Conservation (phyloP, 1,140 invertebrate genomes). For the Lycorma delicatula region DNA sequence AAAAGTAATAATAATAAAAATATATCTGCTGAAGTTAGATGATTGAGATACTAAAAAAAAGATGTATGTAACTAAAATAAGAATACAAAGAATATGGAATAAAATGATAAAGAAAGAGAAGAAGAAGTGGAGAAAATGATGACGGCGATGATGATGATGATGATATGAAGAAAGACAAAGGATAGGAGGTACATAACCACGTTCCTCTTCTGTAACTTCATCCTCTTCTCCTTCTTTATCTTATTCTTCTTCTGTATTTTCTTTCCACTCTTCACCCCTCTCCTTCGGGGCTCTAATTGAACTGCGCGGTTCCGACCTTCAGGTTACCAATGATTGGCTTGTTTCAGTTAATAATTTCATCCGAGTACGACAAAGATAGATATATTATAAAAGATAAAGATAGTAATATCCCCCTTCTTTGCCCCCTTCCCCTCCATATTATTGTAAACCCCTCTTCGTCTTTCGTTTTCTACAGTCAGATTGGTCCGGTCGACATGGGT, state of each 20-base stretch:
- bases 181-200: background rate
- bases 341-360: slow-evolving; percentile 6
- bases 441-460: no score
- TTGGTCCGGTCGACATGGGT: background rate
- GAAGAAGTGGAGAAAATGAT: background rate
- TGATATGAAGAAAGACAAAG: background rate
- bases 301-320: background rate
- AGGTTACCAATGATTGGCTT: slow-evolving; percentile 6
- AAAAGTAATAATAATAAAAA: no score
- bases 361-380: background rate
- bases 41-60: no score
- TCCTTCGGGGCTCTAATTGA: background rate
- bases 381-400: background rate
- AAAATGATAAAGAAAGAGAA: background rate
- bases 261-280: background rate
- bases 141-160: background rate
- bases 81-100: background rate
- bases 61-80: background rate
- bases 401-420: background rate
- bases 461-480: background rate
- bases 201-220: background rate
- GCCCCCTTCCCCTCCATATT: background rate
- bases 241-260: background rate
- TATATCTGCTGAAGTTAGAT: no score
- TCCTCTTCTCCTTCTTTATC: background rate